phyloP scores from a whole-genome alignment of 2,797 vertebrate species.

The Pangasius larnaudii region DNA sequence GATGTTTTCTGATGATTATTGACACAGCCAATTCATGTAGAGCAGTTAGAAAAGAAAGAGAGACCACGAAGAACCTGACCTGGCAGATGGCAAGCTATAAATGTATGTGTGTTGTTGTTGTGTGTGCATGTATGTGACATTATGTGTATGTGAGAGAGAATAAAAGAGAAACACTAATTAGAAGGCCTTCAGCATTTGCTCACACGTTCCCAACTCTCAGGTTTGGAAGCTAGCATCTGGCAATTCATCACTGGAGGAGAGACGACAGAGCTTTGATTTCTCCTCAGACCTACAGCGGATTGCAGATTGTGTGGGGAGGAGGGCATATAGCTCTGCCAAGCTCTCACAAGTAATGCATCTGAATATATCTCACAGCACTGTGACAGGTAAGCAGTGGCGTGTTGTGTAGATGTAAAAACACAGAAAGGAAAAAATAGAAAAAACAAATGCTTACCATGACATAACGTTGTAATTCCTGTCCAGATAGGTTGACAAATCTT shows the following conservation, averaged over 20 bases:
- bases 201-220: background rate
- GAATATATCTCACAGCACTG: background rate
- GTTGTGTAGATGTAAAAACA: background rate
- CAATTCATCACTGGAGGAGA: constrained; percentile 63
- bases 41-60: background rate
- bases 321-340: constrained; percentile 15
- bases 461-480: background rate
- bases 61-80: background rate
- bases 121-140: background rate
- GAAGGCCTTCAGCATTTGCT: constrained; percentile 8
- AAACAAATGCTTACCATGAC: background rate
- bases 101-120: background rate
- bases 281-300: constrained; percentile 62
- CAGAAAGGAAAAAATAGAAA: background rate
- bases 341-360: constrained; percentile 11
- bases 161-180: background rate
- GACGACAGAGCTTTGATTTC: constrained; percentile 70
- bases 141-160: background rate
- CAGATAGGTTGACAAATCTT: background rate
- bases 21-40: background rate
- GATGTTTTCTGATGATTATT: background rate
- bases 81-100: background rate
- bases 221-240: constrained; percentile 64
- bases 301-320: constrained; percentile 10
- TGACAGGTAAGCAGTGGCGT: constrained; percentile 10